phyloP scores from a whole-genome alignment of 2,888 invertebrate species.

The Sicus ferrugineus region DNA sequence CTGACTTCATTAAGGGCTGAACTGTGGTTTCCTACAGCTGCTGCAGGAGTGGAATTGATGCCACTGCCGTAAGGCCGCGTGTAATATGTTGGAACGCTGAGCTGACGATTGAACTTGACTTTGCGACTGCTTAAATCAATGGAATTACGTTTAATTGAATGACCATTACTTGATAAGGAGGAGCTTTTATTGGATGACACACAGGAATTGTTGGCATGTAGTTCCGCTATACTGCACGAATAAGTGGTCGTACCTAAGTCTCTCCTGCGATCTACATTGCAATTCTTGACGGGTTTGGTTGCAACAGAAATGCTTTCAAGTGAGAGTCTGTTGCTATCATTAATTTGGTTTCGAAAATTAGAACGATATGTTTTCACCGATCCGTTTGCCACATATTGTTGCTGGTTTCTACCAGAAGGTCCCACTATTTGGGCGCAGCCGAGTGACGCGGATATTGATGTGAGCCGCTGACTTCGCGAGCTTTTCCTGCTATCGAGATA shows the following conservation, averaged over 20 bases:
- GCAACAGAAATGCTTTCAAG: constrained; percentile 50
- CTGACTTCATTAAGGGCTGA: constrained; percentile 59
- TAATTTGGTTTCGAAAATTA: not conserved
- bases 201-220: constrained; percentile 51
- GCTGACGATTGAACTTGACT: constrained; percentile 64
- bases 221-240: constrained; percentile 56
- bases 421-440: constrained; percentile 34
- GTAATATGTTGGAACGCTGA: constrained; percentile 64
- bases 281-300: not conserved
- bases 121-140: constrained; percentile 62
- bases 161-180: constrained; percentile 59
- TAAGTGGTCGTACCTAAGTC: no score
- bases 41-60: constrained; percentile 55
- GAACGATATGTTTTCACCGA: constrained; percentile 60
- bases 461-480: constrained; percentile 46
- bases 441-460: not conserved
- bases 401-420: constrained; percentile 42
- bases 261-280: constrained; percentile 39
- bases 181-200: constrained; percentile 58
- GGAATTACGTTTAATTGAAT: constrained; percentile 60
- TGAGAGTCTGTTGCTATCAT: not conserved
- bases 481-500: constrained; percentile 61
- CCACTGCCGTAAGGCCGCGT: constrained; percentile 53
- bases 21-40: constrained; percentile 48
- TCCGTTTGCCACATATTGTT: constrained; percentile 58